These are phyloP conservation scores for Penaeus chinensis DNA, from an alignment of 1,140 invertebrate species.

Conservation along the genomic window DNA sequence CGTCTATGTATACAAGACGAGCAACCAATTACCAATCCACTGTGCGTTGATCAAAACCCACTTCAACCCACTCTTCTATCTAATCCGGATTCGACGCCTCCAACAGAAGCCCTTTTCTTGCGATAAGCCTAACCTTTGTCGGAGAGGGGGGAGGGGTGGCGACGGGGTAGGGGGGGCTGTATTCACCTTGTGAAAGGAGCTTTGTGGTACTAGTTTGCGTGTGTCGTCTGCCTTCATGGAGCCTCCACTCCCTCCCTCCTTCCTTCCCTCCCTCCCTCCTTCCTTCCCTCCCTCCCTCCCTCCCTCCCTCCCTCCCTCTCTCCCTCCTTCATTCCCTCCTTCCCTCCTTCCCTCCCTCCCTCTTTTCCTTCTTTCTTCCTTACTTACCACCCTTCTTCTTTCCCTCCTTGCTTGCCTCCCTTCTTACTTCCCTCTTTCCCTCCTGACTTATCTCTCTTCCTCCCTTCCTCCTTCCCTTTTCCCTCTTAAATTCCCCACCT, in stretches of 20 bases:
- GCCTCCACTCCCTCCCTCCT: not conserved
- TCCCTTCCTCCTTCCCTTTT: not conserved
- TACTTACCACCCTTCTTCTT: not conserved
- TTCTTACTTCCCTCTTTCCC: not conserved
- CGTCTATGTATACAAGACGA: too few relatives aligned
- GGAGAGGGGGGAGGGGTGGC: not conserved
- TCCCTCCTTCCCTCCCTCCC: not conserved
- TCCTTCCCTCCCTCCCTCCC: not conserved
- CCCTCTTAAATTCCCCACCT: too few relatives aligned
- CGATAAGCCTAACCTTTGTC: not conserved
- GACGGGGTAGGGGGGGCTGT: not conserved
- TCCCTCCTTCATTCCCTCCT: not conserved
- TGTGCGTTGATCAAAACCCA: too few relatives aligned
- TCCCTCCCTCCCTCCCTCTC: not conserved
- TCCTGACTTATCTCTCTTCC: too few relatives aligned
- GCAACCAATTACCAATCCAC: too few relatives aligned
- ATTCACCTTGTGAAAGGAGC: not conserved
- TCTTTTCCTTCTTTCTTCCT: not conserved
- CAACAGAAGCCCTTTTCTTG: too few relatives aligned
- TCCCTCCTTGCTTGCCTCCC: not conserved
- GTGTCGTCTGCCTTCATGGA: not conserved
- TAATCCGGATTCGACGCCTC: too few relatives aligned
- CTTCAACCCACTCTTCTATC: too few relatives aligned
- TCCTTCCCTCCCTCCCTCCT: not conserved
- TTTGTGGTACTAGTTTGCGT: too few relatives aligned